Evolutionary conservation across 1,140 invertebrate species (phyloP), one percentile per base, ranked within the genome.

Genomic region (Trypoxylus dichotomus): DNA sequence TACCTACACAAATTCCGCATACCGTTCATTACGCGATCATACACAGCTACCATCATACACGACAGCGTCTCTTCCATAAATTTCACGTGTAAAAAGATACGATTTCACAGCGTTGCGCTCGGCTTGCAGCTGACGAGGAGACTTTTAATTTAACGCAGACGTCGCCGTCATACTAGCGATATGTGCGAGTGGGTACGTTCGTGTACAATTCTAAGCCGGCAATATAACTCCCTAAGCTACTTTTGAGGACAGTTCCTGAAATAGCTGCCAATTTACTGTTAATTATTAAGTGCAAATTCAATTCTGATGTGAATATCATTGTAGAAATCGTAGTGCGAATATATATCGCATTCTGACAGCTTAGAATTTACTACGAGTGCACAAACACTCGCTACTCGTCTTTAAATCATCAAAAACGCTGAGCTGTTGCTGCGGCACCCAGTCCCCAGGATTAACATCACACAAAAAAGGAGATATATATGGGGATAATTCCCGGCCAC

Each of bases 391-490:
- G 15, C 47, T 54, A 54, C 47, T 54, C 79, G 74, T 79, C 79
- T 81, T 80, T 81, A 81, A 81, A 81, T 81, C 80, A 81, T 80
- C 79, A 79, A 78, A 81, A 81, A 77, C 78, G 80, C 80, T 81
- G 80, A 81, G 79, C 77, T 77, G 80, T 41, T 76, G 78, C 75
- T 37, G 43, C 58, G 75, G 58, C 74, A n/a, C 47, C 58, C 78
- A 47, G 29, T 47, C 68, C 21, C 60, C 71, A 15, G 80, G 80
- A 81, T 81, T 81, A 81, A 81, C 80, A 80, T 81, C 77, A 74
- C 79, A 75, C 74, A 75, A 76, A 75, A 76, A 79, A 79, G 54
- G 79, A 80, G 76, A 79, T 79, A 80, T 79, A 68, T 68, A 41
- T 76, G 43, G 74, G 77, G 80, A 80, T 79, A 76, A 77, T 77